Evolutionary conservation across 2,797 vertebrate genomes (phyloP), one percentile per base, ranked within the genome.

Genomic region (Garrulus glandarius): DNA sequence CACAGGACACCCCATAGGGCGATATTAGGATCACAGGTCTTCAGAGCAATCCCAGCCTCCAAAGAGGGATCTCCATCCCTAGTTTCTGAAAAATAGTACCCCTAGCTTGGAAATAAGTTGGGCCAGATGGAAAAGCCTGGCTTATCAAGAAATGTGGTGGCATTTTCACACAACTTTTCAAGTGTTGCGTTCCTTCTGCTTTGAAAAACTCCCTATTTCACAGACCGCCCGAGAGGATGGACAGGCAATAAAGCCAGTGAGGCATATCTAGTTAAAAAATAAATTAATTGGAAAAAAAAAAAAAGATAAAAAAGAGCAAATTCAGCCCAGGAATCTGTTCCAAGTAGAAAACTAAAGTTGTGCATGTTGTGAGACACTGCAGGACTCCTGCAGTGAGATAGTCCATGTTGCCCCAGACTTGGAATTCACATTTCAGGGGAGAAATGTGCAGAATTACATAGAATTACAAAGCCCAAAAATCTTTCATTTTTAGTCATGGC

Each of bases 221-320:
- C 39, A 50, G 17, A 59, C 13, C 13, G 5, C 13, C 15, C 15
- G 15, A 26, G n/a, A 60, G 19, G 7, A 32, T 11, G 10, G 16
- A 21, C 7, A 64, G 20, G 13, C 5, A 46, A 11, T 46, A 71
- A 84, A 60, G 20, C 6, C 23, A 41, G 4, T 10, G 17, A 39
- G 22, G 9, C 32, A 30, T 22, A 8, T 3, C 16, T 47, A n/a
- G 4, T 57, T 61, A 14, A 59, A 83, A 39, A 49, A 36, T 12
- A 36, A 27, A 36, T 18, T 9, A 36, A 49, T 29, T 20, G 18
- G 12, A 3, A 4, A 8, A 19, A 12, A 3, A 10, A 12, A 3
- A 10, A 13, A 24, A 39, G 10, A 15, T 34, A 8, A 52, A 18
- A 22, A 22, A 3, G 8, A 32, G 23, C 27, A 0, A n/a, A 41